A percentile compares a stretch with the other conserved stretches of the same genome.
Conservation (phyloP, 2,113 vertebrate genomes). For the Microcebus tavaratra region DNA sequence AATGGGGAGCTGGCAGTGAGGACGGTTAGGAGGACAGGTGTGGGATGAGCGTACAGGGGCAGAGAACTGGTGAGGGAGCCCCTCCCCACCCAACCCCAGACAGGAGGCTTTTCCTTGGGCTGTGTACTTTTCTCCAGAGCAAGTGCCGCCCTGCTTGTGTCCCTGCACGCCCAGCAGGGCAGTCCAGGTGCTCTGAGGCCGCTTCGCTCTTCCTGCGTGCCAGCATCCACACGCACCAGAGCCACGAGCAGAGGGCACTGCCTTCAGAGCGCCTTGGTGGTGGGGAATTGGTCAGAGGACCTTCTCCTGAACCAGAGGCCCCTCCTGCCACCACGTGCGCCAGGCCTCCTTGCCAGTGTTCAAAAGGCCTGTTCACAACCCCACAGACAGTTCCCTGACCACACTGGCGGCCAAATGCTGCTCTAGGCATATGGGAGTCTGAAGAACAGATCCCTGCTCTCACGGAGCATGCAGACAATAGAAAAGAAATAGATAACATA, state of each 20-base stretch:
- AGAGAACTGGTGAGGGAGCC: not conserved
- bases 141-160: fast-evolving
- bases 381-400: fast-evolving
- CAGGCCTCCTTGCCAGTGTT: not conserved
- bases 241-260: fast-evolving
- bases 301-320: not conserved
- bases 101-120: not conserved
- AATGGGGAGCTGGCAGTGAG: fast-evolving
- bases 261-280: not conserved
- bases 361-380: fast-evolving
- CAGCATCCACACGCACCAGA: fast-evolving
- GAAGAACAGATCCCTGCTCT: no score
- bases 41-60: not conserved
- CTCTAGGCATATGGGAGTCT: fast-evolving
- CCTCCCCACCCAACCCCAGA: no score
- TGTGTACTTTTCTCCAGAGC: not conserved
- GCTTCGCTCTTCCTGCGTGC: not conserved
- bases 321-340: not conserved
- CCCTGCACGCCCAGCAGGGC: not conserved
- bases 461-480: fast-evolving
- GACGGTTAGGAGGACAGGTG: not conserved
- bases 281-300: not conserved
- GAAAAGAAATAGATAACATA: not conserved
- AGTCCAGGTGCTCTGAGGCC: fast-evolving
- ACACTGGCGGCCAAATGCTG: fast-evolving